Percentiles rank a stretch among this genome's conserved stretches.
phyloP scores from a whole-genome alignment of 2,888 invertebrate species.

The Crioceris asparagi region DNA sequence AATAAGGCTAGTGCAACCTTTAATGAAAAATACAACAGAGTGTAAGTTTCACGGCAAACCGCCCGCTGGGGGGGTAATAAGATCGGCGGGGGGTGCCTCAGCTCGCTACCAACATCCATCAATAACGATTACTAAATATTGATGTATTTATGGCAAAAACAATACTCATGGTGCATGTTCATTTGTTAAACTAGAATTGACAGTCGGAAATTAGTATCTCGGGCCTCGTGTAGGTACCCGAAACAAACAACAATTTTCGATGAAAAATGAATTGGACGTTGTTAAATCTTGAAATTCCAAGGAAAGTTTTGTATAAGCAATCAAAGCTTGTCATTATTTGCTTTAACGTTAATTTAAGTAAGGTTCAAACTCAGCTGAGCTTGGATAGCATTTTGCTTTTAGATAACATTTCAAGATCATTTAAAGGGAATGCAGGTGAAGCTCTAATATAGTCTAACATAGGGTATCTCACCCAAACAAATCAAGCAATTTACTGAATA shows the following conservation, averaged over 20 bases:
- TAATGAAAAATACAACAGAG: slow-evolving; percentile 28
- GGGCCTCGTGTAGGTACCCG: background rate
- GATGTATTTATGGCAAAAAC: slow-evolving; percentile 26
- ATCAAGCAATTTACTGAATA: too few species aligned
- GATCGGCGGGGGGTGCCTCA: slow-evolving; percentile 32
- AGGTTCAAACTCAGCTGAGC: too few species aligned
- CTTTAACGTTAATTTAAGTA: too few species aligned
- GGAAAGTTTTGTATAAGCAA: too few species aligned
- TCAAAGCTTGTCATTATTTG: too few species aligned
- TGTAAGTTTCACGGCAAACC: slow-evolving; percentile 32
- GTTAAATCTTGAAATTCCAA: too few species aligned
- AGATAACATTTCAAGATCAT: too few species aligned
- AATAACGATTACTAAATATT: slow-evolving; percentile 35
- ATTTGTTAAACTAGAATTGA: slow-evolving; percentile 21
- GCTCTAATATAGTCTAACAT: too few species aligned
- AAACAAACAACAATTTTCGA: slow-evolving; percentile 3
- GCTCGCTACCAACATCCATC: slow-evolving; percentile 35
- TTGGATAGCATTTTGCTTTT: too few species aligned
- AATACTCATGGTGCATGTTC: slow-evolving; percentile 27
- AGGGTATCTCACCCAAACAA: too few species aligned
- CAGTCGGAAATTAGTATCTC: slow-evolving; percentile 16
- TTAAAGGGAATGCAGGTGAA: too few species aligned
- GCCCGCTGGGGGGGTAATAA: slow-evolving; percentile 36
- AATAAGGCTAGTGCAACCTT: slow-evolving; percentile 19
- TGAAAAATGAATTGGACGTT: too few species aligned